A percentile compares a stretch with the other conserved stretches of the same genome.
Evolutionary conservation across 2,888 invertebrate genomes (phyloP).

Genomic region (Calameuta pallipes): DNA sequence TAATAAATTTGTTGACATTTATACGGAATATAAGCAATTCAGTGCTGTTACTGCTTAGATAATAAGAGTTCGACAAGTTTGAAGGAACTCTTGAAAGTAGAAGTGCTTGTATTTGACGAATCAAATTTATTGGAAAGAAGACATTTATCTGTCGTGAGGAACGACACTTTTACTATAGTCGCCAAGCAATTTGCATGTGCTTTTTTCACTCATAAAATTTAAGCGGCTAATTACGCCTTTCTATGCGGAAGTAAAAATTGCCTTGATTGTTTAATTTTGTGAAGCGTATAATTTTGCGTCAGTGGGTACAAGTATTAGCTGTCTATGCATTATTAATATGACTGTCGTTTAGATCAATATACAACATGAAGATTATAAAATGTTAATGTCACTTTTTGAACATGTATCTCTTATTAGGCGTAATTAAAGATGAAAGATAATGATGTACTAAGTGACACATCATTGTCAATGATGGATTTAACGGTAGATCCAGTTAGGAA

Average conservation of each 20-base stretch:
- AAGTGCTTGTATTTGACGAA: not conserved
- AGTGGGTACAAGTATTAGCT: not conserved
- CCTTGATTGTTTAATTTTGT: not conserved
- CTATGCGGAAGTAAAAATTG: not conserved
- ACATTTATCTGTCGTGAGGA: not conserved
- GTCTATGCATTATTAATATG: not conserved
- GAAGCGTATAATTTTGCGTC: too few relatives aligned
- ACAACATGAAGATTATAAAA: not conserved
- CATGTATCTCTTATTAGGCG: not conserved
- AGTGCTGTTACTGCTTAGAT: not conserved
- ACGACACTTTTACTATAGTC: not conserved
- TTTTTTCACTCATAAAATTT: not conserved
- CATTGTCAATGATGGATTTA: conserved; percentile 41
- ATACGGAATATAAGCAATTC: too few relatives aligned
- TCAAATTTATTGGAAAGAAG: not conserved
- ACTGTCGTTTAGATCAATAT: not conserved
- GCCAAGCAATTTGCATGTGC: not conserved
- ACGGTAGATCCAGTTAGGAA: conserved; percentile 46
- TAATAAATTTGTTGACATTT: not conserved
- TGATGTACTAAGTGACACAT: not conserved
- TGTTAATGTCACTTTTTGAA: not conserved
- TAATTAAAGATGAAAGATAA: not conserved
- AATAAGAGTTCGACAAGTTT: not conserved
- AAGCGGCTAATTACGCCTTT: not conserved
- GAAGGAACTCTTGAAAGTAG: not conserved